phyloP scores from a whole-genome alignment of 2,113 vertebrate genomes.

The Turdus rufiventris region DNA sequence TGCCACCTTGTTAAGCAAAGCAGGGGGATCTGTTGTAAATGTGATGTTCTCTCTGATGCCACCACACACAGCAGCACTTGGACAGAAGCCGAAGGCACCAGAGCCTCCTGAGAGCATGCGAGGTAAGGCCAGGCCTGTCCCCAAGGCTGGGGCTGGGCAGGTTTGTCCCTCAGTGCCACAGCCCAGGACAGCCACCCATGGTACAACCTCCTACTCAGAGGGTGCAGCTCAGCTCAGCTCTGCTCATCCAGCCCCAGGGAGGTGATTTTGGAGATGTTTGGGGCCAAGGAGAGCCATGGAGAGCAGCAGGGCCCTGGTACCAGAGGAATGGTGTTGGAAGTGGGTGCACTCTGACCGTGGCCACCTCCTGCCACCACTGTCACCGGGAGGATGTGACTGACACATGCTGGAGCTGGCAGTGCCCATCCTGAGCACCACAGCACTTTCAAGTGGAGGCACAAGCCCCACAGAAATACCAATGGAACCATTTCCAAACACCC shows the following conservation, averaged over 20 bases:
- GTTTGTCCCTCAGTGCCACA: neutral
- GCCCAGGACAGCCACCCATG: neutral
- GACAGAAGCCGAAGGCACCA: slow-evolving; percentile 10
- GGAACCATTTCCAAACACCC: neutral
- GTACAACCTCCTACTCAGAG: neutral
- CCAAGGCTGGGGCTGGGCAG: neutral
- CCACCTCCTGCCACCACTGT: neutral
- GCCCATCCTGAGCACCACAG: neutral
- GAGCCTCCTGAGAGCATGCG: slow-evolving; percentile 30
- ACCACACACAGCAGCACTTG: neutral
- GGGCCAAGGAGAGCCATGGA: neutral
- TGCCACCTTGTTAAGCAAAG: neutral
- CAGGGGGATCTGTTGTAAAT: neutral
- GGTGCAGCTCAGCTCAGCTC: neutral
- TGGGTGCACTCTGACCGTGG: neutral
- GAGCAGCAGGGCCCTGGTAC: neutral
- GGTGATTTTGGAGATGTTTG: neutral
- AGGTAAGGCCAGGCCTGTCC: slow-evolving; percentile 36
- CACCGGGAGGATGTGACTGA: neutral
- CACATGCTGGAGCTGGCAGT: neutral
- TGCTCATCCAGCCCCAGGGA: neutral
- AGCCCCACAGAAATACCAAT: neutral
- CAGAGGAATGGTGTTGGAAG: neutral
- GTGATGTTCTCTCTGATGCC: slow-evolving; percentile 22
- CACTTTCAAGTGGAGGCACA: neutral